phyloP scores from a whole-genome alignment of 1,140 invertebrate species.

The Eumaeus atala region DNA sequence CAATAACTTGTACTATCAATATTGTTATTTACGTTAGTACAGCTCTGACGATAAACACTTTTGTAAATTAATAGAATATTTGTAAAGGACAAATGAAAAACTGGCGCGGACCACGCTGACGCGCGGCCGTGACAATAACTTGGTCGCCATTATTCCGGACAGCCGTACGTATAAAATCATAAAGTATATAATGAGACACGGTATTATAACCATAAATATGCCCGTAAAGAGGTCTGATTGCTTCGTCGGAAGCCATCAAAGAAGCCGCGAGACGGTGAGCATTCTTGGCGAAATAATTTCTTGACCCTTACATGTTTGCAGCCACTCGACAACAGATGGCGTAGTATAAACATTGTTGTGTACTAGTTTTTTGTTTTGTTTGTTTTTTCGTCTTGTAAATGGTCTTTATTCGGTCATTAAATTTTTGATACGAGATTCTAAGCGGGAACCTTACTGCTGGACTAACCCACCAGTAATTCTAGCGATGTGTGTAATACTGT shows the following conservation, averaged over 20 bases:
- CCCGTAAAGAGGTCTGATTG: conserved; percentile 69
- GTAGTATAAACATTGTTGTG: conserved; percentile 55
- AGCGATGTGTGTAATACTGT: neutral
- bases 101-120: conserved; percentile 22
- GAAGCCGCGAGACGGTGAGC: conserved; percentile 47
- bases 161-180: conserved; percentile 65
- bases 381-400: conserved; percentile 61
- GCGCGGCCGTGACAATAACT: conserved; percentile 49
- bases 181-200: conserved; percentile 67
- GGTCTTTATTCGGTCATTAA: conserved; percentile 61
- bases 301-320: conserved; percentile 45
- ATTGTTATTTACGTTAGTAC: neutral
- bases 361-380: conserved; percentile 44
- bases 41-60: neutral
- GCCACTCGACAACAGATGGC: conserved; percentile 64
- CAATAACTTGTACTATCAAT: too few species aligned
- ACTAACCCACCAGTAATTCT: neutral
- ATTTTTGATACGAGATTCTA: conserved; percentile 69
- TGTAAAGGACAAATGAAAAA: conserved; percentile 29
- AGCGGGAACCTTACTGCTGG: conserved; percentile 36
- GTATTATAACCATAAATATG: conserved; percentile 74
- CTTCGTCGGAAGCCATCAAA: conserved; percentile 71
- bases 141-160: conserved; percentile 50
- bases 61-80: conserved; percentile 10
- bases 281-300: conserved; percentile 59